Percentiles rank a stretch among this genome's conserved stretches.
These are phyloP conservation scores for Polymixis lichenea DNA, from an alignment of 2,888 invertebrate species.

Conservation along the genomic window DNA sequence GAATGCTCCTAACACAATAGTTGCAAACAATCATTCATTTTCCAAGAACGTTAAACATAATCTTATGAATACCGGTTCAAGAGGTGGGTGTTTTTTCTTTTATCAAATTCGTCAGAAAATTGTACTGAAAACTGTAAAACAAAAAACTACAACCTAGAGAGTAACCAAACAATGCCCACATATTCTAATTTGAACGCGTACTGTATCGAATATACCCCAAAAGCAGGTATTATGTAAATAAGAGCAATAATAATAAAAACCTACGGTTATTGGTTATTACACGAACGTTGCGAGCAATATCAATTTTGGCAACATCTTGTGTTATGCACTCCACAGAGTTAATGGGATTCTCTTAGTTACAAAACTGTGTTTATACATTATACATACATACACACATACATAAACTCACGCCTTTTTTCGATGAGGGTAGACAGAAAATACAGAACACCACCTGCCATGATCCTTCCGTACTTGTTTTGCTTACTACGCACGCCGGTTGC, in stretches of 20 bases:
- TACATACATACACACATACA: too few relatives aligned
- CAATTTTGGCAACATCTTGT: conserved; percentile 62
- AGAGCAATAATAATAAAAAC: conserved; percentile 56
- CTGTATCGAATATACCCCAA: conserved; percentile 17
- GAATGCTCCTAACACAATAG: too few relatives aligned
- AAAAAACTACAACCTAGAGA: not conserved
- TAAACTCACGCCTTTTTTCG: too few relatives aligned
- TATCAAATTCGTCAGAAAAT: not conserved
- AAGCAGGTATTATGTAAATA: conserved; percentile 58
- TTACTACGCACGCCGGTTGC: not conserved
- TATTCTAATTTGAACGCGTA: conserved; percentile 9
- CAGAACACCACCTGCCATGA: not conserved
- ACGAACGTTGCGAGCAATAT: conserved; percentile 50
- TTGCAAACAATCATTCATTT: not conserved
- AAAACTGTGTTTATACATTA: conserved; percentile 17
- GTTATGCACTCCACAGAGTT: conserved; percentile 37
- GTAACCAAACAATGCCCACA: conserved; percentile 11
- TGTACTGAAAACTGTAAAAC: not conserved
- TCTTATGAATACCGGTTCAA: not conserved
- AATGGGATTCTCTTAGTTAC: conserved; percentile 39
- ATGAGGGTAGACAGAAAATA: not conserved
- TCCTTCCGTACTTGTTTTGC: not conserved
- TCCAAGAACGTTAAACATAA: not conserved
- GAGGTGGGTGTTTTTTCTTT: not conserved
- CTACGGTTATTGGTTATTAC: conserved; percentile 59